These are phyloP conservation scores for Fratercula arctica DNA, from an alignment of 2,797 vertebrate species.

Conservation along the genomic window DNA sequence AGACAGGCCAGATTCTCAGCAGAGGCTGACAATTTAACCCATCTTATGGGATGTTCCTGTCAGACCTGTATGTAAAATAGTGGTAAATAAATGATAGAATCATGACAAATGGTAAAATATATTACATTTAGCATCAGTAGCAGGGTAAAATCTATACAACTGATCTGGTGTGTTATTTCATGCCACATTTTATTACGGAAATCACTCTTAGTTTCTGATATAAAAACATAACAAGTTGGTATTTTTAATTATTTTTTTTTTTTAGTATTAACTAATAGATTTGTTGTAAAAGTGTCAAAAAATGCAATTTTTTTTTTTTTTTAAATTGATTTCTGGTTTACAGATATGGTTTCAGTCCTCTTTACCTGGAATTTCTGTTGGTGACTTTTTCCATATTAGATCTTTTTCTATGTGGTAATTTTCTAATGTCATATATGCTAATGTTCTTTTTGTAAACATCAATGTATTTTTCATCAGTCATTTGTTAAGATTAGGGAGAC, in stretches of 20 bases:
- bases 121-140: neutral
- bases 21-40: neutral
- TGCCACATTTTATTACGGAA: neutral
- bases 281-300: neutral
- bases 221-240: neutral
- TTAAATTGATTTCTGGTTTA: neutral
- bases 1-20: neutral
- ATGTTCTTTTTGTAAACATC: neutral
- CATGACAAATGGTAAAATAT: neutral
- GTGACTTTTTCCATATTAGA: neutral
- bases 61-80: neutral
- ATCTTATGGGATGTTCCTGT: neutral
- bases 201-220: neutral
- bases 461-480: neutral
- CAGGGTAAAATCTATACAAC: neutral
- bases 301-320: neutral
- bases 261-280: neutral
- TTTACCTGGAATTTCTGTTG: neutral
- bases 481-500: neutral
- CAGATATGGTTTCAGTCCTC: neutral
- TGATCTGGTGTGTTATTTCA: neutral
- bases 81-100: neutral
- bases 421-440: neutral
- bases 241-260: neutral
- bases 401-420: neutral